Evolutionary conservation across 2,113 vertebrate genomes (phyloP).

Genomic region (Morone saxatilis): DNA sequence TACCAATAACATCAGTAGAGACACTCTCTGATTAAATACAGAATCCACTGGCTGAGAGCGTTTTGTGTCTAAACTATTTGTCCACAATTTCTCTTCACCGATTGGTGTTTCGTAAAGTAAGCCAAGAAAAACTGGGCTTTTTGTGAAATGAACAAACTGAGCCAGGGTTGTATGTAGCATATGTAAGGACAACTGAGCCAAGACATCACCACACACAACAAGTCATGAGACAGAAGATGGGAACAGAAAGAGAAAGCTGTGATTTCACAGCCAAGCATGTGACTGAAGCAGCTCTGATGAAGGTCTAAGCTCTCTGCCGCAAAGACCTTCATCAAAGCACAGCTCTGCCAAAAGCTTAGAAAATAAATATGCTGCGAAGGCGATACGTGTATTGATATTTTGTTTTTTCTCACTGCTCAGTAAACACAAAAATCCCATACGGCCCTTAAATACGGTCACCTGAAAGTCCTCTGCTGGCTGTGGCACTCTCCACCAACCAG

Average conservation of each 20-base stretch:
- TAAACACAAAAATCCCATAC: background rate
- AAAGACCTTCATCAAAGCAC: background rate
- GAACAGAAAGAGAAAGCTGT: background rate
- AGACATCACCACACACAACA: background rate
- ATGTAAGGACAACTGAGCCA: background rate
- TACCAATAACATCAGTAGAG: slow-evolving; percentile 8
- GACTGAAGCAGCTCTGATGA: background rate
- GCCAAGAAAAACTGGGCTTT: background rate
- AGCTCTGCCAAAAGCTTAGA: background rate
- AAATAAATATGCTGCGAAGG: background rate
- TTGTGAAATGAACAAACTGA: background rate
- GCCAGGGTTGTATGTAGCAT: background rate
- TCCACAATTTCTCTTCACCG: background rate
- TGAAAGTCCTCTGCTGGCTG: background rate
- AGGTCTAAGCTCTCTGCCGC: background rate
- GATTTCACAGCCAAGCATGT: background rate
- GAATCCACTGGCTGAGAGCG: too few relatives aligned
- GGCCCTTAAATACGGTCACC: background rate
- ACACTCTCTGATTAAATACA: slow-evolving; percentile 20
- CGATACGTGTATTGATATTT: background rate
- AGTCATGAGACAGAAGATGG: too few relatives aligned
- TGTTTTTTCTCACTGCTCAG: background rate
- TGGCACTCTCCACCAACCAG: background rate
- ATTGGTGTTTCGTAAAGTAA: background rate
- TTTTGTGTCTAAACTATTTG: background rate